A percentile compares a stretch with the other conserved stretches of the same genome.
These are phyloP conservation scores for Bufo gargarizans DNA, from an alignment of 2,113 vertebrate species.

Conservation along the genomic window DNA sequence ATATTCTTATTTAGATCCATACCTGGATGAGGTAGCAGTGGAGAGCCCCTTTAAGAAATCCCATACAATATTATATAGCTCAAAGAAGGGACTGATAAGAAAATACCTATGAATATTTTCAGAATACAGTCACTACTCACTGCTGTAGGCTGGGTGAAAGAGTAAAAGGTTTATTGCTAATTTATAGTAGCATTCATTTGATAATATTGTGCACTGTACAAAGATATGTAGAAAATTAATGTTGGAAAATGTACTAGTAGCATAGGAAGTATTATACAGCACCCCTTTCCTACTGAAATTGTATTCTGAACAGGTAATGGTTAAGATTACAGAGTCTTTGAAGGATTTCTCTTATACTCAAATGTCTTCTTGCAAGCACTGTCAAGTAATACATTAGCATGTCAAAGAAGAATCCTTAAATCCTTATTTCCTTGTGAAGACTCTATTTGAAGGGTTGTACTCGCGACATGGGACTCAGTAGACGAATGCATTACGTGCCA, in stretches of 20 bases:
- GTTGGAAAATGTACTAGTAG: not conserved
- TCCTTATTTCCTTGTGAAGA: conserved; percentile 63
- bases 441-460: conserved; percentile 67
- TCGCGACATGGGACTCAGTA: conserved; percentile 61
- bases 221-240: not conserved
- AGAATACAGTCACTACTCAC: not conserved
- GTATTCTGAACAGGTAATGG: conserved; percentile 41
- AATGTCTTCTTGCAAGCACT: conserved; percentile 62
- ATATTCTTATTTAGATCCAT: too few species aligned
- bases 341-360: conserved; percentile 48
- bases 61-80: not conserved
- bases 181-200: not conserved
- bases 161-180: not conserved
- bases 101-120: not conserved
- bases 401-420: conserved; percentile 65
- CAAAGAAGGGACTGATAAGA: not conserved
- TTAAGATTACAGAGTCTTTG: conserved; percentile 42
- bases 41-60: not conserved
- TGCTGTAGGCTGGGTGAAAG: not conserved
- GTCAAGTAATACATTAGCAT: conserved; percentile 62
- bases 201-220: not conserved
- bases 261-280: not conserved
- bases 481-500: conserved; percentile 61
- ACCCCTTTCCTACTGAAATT: not conserved
- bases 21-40: too few species aligned